Evolutionary conservation across 2,888 invertebrate genomes (phyloP), one percentile per base, ranked within the genome.

Genomic region (Neocrepidodera transversa): DNA sequence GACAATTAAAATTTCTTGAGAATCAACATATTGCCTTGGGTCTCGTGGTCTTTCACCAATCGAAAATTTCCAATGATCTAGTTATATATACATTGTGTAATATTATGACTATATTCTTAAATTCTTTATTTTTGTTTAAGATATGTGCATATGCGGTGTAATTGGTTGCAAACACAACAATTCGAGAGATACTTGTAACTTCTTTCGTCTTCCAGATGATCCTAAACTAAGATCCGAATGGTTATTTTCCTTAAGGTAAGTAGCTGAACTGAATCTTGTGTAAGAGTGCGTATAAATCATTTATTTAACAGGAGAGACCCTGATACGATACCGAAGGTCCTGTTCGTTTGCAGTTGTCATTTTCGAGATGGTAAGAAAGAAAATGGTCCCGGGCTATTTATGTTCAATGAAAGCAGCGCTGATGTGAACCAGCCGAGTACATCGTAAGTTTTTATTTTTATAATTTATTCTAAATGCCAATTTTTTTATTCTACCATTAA

Each of bases 331-430:
- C 26, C 23, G 23, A 32, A 32, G 32, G 13, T 13, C 2, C 5
- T 32, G 32, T 32, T 32, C 8, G 26, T 43, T 1, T 43, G 43
- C 26, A 43, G 43, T 13, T 43, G 43, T 8, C 43, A 43, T 13
- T 43, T 43, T 20, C 43, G 13, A n/a, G 23, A 23, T 13, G 43
- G 43, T 2, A 23, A 5, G 8, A 23, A 43, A 14, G 13, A 23
- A 20, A 23, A 43, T 23, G 11, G 11, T 23, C 43, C 43, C 4
- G 23, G 26, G 8, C 6, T 26, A 10, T 43, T 13, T 1, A 10
- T 23, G 6, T n/a, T 18, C 10, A 10, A 28, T 23, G 7, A 28
- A 10, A 10, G 10, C 28, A 10, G 2, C 6, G 6, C 10, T 28
- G 32, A 2, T 8, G 3, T 13, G 3, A 13, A 32, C 6, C 32